phyloP scores from a whole-genome alignment of 1,140 invertebrate genomes.

The Drosophila pachea region DNA sequence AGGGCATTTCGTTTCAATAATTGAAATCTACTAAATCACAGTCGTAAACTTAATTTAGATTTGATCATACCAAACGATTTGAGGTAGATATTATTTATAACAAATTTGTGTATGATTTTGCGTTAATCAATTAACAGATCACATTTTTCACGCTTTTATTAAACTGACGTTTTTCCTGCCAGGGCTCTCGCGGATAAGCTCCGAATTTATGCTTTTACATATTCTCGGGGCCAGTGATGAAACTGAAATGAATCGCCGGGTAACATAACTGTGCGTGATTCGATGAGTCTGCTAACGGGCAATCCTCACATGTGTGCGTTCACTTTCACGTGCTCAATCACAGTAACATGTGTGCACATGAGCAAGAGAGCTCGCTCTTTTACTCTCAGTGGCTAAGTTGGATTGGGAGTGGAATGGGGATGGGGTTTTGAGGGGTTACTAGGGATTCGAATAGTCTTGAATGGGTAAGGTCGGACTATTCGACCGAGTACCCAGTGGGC shows the following conservation, averaged over 20 bases:
- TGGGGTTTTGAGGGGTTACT: neutral
- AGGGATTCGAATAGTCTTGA: neutral
- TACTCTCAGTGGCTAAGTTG: neutral
- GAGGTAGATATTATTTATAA: no score
- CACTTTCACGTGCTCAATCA: neutral
- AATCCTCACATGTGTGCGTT: neutral
- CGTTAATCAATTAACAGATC: neutral
- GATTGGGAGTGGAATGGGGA: neutral
- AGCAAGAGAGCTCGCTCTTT: neutral
- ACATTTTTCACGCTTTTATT: neutral
- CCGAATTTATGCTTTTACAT: neutral
- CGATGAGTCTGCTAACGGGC: neutral
- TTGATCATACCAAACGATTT: no score
- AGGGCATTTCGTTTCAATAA: no score
- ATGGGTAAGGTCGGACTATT: no score
- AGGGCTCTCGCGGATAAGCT: neutral
- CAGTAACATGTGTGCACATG: constrained; percentile 1
- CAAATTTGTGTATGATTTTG: neutral
- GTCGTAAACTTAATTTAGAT: no score
- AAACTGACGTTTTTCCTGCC: neutral
- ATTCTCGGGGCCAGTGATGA: constrained; percentile 7
- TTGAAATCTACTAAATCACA: no score
- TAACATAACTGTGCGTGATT: neutral
- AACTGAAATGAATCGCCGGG: constrained; percentile 4
- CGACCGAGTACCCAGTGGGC: neutral